A percentile compares a stretch with the other conserved stretches of the same genome.
Evolutionary conservation across 2,888 invertebrate genomes (phyloP).

Genomic region (Cheilosia vulpina): DNA sequence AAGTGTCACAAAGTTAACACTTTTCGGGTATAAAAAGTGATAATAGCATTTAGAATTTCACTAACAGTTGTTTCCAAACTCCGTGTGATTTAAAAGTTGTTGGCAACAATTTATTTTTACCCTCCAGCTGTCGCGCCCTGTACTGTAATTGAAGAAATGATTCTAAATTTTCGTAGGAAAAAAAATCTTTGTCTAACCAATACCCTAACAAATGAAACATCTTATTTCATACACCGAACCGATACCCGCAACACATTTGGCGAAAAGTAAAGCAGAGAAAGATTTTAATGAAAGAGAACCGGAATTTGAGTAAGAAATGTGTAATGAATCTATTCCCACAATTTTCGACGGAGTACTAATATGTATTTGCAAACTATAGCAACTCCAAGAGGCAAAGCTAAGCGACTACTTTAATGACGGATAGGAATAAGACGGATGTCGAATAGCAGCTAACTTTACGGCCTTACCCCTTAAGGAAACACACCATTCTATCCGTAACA

Average conservation of each 20-base stretch:
- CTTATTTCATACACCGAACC: background rate
- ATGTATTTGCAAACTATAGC: slow-evolving; percentile 1
- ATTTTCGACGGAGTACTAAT: slow-evolving; percentile 5
- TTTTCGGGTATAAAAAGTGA: background rate
- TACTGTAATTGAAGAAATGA: slow-evolving; percentile 5
- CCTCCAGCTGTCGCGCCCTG: background rate
- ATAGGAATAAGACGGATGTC: slow-evolving; percentile 8
- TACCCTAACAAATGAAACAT: slow-evolving; percentile 7
- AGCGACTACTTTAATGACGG: slow-evolving; percentile 32
- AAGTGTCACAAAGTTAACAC: slow-evolving; percentile 8
- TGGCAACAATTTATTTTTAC: background rate
- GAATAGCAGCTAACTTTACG: slow-evolving; percentile 19
- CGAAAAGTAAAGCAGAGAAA: slow-evolving; percentile 12
- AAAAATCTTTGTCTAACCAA: background rate
- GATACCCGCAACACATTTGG: slow-evolving; percentile 2
- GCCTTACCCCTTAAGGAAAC: background rate
- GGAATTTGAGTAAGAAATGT: slow-evolving; percentile 28
- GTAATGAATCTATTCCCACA: slow-evolving; percentile 14
- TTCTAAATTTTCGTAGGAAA: background rate
- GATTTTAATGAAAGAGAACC: slow-evolving; percentile 32
- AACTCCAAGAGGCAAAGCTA: slow-evolving; percentile 4
- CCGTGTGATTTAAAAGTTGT: background rate
- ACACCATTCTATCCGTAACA: background rate
- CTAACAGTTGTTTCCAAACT: background rate
- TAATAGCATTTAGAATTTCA: background rate